Conservation (phyloP, 2,888 invertebrate genomes). For the Pseudoips prasinana region DNA sequence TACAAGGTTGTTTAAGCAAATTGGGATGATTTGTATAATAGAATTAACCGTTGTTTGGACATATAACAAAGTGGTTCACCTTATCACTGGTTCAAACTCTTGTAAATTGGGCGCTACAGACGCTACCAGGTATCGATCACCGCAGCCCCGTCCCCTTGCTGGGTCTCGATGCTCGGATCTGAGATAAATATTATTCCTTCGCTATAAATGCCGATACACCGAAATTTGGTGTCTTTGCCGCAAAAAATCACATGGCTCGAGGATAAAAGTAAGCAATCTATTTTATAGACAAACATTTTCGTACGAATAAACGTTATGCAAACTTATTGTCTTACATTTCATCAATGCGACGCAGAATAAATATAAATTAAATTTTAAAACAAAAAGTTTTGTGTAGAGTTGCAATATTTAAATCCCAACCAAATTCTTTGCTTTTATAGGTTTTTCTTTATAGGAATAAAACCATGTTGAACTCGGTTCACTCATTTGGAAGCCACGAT, state of each 20-base stretch:
- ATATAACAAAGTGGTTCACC: constrained; percentile 22
- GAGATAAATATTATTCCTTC: constrained; percentile 24
- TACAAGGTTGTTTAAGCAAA: constrained; percentile 13
- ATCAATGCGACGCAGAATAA: too few species aligned
- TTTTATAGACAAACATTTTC: too few species aligned
- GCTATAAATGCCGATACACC: constrained; percentile 14
- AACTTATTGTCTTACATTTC: too few species aligned
- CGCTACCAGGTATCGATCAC: constrained; percentile 27
- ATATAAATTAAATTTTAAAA: too few species aligned
- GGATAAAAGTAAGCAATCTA: background rate
- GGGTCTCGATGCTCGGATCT: constrained; percentile 22
- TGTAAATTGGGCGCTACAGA: constrained; percentile 18
- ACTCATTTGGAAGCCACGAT: too few species aligned
- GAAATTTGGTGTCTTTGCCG: constrained; percentile 5
- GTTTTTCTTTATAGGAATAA: too few species aligned
- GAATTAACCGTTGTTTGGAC: constrained; percentile 26
- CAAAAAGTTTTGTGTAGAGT: too few species aligned
- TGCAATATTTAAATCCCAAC: too few species aligned
- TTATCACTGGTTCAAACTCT: too few species aligned
- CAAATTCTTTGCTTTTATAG: too few species aligned
- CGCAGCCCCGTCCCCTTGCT: constrained; percentile 20
- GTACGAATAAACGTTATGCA: too few species aligned
- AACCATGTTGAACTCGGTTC: too few species aligned
- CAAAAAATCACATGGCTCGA: constrained; percentile 5
- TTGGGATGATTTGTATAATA: constrained; percentile 15